Conservation (phyloP, 2,888 invertebrate species). For the Aphidoletes aphidimyza region DNA sequence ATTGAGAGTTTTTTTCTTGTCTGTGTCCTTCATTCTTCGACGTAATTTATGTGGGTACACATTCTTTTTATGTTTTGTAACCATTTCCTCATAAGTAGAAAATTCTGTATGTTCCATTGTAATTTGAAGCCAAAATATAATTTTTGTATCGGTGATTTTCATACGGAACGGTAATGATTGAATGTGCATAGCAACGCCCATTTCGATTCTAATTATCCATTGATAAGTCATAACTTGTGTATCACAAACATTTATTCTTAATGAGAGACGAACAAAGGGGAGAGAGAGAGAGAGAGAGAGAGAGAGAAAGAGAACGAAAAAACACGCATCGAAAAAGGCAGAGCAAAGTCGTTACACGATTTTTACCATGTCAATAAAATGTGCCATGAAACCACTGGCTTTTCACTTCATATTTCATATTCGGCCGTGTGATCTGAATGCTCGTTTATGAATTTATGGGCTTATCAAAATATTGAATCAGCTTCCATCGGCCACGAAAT, state of each 20-base stretch:
- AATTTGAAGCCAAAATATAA: too few species aligned
- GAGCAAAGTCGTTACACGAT: not conserved
- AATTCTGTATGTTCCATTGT: too few species aligned
- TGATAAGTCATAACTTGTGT: not conserved
- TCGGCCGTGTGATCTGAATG: not conserved
- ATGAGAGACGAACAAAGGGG: not conserved
- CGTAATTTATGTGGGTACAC: too few species aligned
- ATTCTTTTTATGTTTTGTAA: too few species aligned
- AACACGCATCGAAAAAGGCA: not conserved
- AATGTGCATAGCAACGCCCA: not conserved
- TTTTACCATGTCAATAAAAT: not conserved
- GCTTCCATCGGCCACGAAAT: slow-evolving; percentile 36
- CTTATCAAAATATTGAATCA: slow-evolving; percentile 36
- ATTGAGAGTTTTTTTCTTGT: too few species aligned
- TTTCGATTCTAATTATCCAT: not conserved
- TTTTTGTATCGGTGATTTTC: too few species aligned
- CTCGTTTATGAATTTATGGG: slow-evolving; percentile 1
- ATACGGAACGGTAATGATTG: not conserved
- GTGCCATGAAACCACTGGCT: not conserved
- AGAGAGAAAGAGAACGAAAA: not conserved
- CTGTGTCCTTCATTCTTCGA: too few species aligned
- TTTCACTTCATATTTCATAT: not conserved
- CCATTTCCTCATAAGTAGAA: too few species aligned
- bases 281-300: not conserved
- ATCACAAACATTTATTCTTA: not conserved